Evolutionary conservation across 2,113 vertebrate species (phyloP).

Genomic region (Lanius ludovicianus): DNA sequence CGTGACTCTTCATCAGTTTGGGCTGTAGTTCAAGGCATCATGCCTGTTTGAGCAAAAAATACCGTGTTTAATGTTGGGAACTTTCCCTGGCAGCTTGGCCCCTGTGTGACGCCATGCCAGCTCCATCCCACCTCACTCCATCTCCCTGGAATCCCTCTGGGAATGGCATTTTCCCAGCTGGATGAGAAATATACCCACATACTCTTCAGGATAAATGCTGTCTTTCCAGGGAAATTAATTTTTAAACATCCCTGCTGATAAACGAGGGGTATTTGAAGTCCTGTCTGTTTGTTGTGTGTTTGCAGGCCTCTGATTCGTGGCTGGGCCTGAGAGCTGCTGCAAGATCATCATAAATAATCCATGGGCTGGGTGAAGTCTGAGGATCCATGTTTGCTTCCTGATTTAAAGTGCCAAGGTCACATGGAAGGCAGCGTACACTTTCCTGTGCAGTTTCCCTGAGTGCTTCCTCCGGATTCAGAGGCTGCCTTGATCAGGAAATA

Average conservation of each 20-base stretch:
- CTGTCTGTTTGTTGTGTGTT: neutral
- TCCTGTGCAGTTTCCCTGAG: accelerated
- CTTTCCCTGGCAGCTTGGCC: neutral
- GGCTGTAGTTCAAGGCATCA: neutral
- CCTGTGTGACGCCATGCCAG: too few species aligned
- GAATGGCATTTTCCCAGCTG: neutral
- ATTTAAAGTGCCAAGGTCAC: neutral
- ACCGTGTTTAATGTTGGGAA: accelerated
- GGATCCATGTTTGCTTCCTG: neutral
- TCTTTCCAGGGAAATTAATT: neutral
- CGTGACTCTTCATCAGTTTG: accelerated
- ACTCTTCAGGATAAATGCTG: neutral
- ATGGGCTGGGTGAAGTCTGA: neutral
- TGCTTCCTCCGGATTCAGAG: neutral
- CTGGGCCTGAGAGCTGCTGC: neutral
- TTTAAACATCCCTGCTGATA: neutral
- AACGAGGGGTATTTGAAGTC: neutral
- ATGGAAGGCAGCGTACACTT: neutral
- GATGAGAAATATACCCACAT: neutral
- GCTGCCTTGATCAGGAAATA: neutral
- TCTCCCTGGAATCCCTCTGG: neutral
- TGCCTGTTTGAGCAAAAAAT: neutral
- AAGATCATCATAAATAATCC: neutral
- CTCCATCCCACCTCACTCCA: neutral
- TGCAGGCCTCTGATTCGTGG: neutral